Percentiles rank a stretch among this genome's conserved stretches.
phyloP scores from a whole-genome alignment of 2,113 vertebrate genomes.

The Malurus alboscapulatus region DNA sequence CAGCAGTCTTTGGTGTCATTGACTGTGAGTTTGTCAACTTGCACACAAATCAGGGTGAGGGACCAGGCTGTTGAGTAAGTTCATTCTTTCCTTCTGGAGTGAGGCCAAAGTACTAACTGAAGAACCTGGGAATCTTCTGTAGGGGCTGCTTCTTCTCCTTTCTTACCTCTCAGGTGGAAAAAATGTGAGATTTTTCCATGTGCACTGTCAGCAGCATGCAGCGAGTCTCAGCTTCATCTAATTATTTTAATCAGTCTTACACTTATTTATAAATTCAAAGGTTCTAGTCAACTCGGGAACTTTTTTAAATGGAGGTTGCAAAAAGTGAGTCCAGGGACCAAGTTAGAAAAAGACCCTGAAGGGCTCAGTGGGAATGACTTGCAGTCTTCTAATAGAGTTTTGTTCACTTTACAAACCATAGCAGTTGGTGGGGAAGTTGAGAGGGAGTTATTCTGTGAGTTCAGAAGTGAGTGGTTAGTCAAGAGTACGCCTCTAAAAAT shows the following conservation, averaged over 20 bases:
- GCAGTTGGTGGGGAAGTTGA: not conserved
- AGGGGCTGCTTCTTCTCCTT: not conserved
- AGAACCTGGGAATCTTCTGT: not conserved
- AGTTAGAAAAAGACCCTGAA: not conserved
- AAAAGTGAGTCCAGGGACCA: not conserved
- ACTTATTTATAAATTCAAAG: not conserved
- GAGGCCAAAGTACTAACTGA: not conserved
- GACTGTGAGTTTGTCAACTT: not conserved
- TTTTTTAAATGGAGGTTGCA: not conserved
- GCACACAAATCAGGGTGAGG: not conserved
- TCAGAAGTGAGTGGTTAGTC: not conserved
- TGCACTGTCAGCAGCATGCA: not conserved
- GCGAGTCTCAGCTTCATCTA: not conserved
- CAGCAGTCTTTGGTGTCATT: not conserved
- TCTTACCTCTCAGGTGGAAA: not conserved
- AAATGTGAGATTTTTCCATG: not conserved
- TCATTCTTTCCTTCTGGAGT: not conserved
- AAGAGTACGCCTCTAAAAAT: not conserved
- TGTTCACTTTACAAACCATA: not conserved
- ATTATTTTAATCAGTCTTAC: not conserved
- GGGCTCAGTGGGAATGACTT: not conserved
- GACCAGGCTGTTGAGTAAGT: not conserved
- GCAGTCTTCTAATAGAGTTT: not conserved
- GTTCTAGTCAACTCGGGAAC: not conserved
- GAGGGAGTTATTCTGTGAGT: not conserved